Conservation (phyloP, 2,888 invertebrate species). For the Sceliomorpha sp. region DNA sequence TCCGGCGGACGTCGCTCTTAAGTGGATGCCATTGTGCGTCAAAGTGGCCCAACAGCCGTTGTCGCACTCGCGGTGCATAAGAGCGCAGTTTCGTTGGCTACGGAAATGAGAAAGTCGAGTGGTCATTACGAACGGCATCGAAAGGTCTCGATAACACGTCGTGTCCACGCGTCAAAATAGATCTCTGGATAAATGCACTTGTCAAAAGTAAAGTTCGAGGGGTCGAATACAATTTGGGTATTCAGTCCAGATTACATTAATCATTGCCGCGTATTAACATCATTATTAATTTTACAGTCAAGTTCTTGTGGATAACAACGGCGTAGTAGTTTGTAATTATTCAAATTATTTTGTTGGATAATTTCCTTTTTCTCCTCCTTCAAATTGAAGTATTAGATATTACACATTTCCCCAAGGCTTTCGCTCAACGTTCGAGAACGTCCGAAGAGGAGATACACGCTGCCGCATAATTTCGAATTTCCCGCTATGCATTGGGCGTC, state of each 20-base stretch:
- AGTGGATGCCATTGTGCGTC: slow-evolving; percentile 67
- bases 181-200: too few species aligned
- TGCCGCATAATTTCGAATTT: slow-evolving; percentile 56
- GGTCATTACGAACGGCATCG: slow-evolving; percentile 61
- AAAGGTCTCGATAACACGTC: slow-evolving; percentile 38
- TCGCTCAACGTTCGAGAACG: slow-evolving; percentile 36
- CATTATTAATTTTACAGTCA: too few species aligned
- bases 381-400: slow-evolving; percentile 23
- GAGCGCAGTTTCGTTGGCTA: slow-evolving; percentile 56
- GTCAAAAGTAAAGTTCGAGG: too few species aligned
- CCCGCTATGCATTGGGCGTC: slow-evolving; percentile 65
- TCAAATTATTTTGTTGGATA: not conserved
- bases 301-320: too few species aligned
- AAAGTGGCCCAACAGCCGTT: slow-evolving; percentile 65
- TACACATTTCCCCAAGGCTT: slow-evolving; percentile 43
- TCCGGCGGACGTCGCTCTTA: slow-evolving; percentile 72
- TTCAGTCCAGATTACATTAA: not conserved
- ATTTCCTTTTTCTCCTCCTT: slow-evolving; percentile 13
- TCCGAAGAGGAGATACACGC: slow-evolving; percentile 44
- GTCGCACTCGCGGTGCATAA: slow-evolving; percentile 56
- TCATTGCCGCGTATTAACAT: too few species aligned
- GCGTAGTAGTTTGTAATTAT: too few species aligned
- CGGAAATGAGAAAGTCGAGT: slow-evolving; percentile 75
- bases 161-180: slow-evolving; percentile 26
- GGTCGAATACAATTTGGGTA: too few species aligned